phyloP scores from a whole-genome alignment of 2,113 vertebrate genomes.

The Lipophrys pholis region DNA sequence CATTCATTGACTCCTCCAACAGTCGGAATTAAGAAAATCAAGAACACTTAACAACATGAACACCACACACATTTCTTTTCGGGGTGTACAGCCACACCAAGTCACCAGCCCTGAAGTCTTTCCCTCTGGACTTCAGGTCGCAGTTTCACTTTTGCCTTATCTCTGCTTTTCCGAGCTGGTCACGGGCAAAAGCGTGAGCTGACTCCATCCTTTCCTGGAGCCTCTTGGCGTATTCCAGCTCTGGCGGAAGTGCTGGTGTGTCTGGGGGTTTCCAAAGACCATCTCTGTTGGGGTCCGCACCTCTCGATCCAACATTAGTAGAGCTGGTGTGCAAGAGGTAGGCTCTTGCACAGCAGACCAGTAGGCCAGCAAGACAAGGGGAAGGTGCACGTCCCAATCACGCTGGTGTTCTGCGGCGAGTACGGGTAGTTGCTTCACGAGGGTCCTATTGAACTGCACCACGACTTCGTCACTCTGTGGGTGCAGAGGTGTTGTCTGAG shows the following conservation, averaged over 20 bases:
- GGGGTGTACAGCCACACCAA: neutral
- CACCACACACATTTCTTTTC: too few species aligned
- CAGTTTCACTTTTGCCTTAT: neutral
- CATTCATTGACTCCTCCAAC: too few species aligned
- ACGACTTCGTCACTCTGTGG: neutral
- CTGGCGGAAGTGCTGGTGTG: too few species aligned
- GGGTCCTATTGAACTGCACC: neutral
- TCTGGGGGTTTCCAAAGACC: neutral
- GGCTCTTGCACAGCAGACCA: too few species aligned
- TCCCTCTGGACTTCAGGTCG: neutral
- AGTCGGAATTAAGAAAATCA: too few species aligned
- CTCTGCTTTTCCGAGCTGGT: too few species aligned
- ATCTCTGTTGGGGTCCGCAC: neutral
- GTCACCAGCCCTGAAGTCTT: neutral
- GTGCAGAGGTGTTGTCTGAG: neutral
- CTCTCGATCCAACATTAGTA: neutral
- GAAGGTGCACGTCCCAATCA: conserved; percentile 1
- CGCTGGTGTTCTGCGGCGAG: neutral
- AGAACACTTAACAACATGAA: too few species aligned
- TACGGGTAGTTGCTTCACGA: neutral
- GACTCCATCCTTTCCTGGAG: neutral
- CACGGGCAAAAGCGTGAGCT: neutral
- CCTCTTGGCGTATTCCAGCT: neutral
- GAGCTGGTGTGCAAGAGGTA: neutral
- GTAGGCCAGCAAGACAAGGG: neutral